phyloP scores from a whole-genome alignment of 2,113 vertebrate genomes.

The Toxotes jaculatrix region DNA sequence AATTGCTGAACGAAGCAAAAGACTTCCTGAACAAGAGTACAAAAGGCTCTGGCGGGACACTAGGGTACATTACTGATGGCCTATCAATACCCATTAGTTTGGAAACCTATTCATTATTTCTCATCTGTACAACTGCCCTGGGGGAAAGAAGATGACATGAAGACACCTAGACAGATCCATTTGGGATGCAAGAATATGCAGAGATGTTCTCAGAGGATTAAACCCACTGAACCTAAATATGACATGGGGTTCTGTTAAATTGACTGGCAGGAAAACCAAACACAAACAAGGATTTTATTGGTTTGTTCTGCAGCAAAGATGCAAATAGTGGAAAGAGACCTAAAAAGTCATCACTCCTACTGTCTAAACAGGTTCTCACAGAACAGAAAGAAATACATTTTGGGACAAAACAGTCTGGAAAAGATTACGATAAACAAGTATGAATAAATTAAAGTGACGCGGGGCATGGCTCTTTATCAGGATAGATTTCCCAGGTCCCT shows the following conservation, averaged over 20 bases:
- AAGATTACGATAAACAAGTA: not conserved
- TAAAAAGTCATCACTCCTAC: not conserved
- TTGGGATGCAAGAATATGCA: conserved; percentile 1
- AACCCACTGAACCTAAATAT: not conserved
- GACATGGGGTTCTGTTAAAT: conserved; percentile 3
- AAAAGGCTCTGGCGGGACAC: conserved; percentile 44
- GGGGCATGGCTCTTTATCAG: not conserved
- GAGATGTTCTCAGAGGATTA: not conserved
- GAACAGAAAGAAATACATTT: not conserved
- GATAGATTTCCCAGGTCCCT: conserved; percentile 4
- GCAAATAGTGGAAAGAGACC: conserved; percentile 10
- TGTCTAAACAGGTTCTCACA: not conserved
- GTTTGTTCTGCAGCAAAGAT: not conserved
- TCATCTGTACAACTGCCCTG: conserved; percentile 37
- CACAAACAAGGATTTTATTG: not conserved
- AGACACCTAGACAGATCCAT: not conserved
- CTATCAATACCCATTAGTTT: conserved; percentile 74
- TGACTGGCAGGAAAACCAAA: not conserved
- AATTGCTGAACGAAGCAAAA: conserved; percentile 72
- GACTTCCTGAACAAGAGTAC: conserved; percentile 36
- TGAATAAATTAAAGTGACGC: not conserved
- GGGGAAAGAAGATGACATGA: conserved; percentile 8
- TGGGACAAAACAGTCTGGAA: not conserved
- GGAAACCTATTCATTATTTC: conserved; percentile 66
- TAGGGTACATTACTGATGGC: conserved; percentile 59